Conservation (phyloP, 2,113 vertebrate species). For the Stigmatopora argus region DNA sequence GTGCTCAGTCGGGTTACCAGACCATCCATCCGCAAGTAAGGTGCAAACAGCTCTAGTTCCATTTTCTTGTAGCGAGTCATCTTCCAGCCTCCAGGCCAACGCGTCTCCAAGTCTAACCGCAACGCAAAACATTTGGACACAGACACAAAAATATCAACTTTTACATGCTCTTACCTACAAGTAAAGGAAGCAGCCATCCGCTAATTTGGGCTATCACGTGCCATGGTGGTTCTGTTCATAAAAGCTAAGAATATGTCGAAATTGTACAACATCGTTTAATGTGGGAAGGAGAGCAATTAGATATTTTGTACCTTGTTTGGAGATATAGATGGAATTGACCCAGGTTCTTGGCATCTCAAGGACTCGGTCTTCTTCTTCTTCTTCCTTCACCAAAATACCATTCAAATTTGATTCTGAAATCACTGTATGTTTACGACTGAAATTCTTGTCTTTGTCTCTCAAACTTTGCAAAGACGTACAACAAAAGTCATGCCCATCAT, state of each 20-base stretch:
- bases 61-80: conserved; percentile 73
- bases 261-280: too few relatives aligned
- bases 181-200: too few relatives aligned
- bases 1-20: conserved; percentile 72
- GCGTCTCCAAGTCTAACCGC: conserved; percentile 76
- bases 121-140: too few relatives aligned
- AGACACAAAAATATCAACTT: too few relatives aligned
- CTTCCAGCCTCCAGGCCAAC: conserved; percentile 72
- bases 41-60: conserved; percentile 77
- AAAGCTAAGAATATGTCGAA: too few relatives aligned
- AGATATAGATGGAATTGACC: conserved; percentile 73
- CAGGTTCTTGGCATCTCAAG: conserved; percentile 82
- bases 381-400: conserved; percentile 28
- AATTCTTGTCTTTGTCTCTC: not conserved
- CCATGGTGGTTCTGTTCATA: too few relatives aligned
- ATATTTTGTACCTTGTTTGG: conserved; percentile 66
- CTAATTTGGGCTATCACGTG: too few relatives aligned
- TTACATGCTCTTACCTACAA: too few relatives aligned
- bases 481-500: conserved; percentile 6
- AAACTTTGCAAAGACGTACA: not conserved
- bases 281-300: too few relatives aligned
- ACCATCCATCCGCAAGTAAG: conserved; percentile 68
- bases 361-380: conserved; percentile 53
- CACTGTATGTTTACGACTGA: not conserved
- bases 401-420: too few relatives aligned